Conservation (phyloP, 2,888 invertebrate species). For the Acrobasis consociella region DNA sequence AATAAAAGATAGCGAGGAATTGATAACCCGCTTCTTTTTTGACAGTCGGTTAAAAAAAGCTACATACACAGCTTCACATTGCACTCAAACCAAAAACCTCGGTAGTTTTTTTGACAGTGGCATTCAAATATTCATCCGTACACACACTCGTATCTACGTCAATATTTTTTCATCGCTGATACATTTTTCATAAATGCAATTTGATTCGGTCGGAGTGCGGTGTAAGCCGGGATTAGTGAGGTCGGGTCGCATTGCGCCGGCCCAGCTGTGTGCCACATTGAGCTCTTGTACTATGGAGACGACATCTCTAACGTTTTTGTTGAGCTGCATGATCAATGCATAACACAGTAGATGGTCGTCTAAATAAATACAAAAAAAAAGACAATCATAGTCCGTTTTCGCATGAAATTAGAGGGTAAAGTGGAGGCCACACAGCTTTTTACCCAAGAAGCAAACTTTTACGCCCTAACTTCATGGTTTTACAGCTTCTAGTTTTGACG, state of each 20-base stretch:
- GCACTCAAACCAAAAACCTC: not conserved
- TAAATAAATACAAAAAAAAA: too few relatives aligned
- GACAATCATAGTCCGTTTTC: too few relatives aligned
- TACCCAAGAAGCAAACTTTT: too few relatives aligned
- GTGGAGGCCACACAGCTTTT: too few relatives aligned
- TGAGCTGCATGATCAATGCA: too few relatives aligned
- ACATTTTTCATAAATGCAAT: slow-evolving; percentile 22
- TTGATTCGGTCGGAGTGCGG: slow-evolving; percentile 1
- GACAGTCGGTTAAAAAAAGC: too few relatives aligned
- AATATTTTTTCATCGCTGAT: slow-evolving; percentile 19
- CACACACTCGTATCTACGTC: not conserved
- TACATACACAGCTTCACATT: not conserved
- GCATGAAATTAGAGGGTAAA: too few relatives aligned
- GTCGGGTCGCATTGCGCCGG: slow-evolving; percentile 25
- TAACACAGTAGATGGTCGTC: too few relatives aligned
- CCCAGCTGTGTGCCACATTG: slow-evolving; percentile 20
- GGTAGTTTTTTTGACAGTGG: not conserved
- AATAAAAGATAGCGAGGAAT: too few relatives aligned
- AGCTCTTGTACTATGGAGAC: slow-evolving; percentile 1
- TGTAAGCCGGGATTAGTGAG: slow-evolving; percentile 17
- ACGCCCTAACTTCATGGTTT: too few relatives aligned
- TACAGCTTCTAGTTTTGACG: too few relatives aligned
- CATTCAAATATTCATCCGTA: not conserved
- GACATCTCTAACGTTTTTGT: not conserved
- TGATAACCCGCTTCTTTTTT: too few relatives aligned